These are phyloP conservation scores for Ictalurus punctatus DNA, from an alignment of 2,113 vertebrate species.

Conservation along the genomic window DNA sequence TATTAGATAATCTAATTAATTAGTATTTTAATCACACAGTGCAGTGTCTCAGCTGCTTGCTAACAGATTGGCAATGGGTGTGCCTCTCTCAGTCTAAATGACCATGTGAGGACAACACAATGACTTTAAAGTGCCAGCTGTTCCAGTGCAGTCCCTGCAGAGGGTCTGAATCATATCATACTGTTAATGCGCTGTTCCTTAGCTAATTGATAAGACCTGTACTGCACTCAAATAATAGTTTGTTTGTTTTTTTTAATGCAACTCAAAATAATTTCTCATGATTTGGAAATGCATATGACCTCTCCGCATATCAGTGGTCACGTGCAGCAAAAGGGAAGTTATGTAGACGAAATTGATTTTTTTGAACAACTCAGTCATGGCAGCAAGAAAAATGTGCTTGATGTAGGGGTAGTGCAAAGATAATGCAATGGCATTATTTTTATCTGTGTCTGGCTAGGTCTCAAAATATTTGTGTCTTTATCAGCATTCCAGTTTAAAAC, in stretches of 20 bases:
- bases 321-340: neutral
- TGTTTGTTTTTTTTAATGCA: neutral
- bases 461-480: neutral
- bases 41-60: conserved; percentile 7
- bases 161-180: neutral
- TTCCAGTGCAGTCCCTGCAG: neutral
- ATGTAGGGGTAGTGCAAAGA: neutral
- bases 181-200: neutral
- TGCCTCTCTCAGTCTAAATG: neutral
- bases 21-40: conserved; percentile 33
- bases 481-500: neutral
- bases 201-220: neutral
- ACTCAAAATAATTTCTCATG: neutral
- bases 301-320: neutral
- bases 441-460: neutral
- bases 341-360: neutral
- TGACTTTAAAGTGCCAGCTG: conserved; percentile 22
- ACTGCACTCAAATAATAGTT: neutral
- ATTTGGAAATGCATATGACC: neutral
- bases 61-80: neutral
- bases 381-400: neutral
- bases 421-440: neutral
- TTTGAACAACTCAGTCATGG: neutral
- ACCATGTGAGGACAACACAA: neutral
- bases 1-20: conserved; percentile 45